Base-by-base conservation (phyloP, 2,797 vertebrate species). In the Sebastes dallii region DNA sequence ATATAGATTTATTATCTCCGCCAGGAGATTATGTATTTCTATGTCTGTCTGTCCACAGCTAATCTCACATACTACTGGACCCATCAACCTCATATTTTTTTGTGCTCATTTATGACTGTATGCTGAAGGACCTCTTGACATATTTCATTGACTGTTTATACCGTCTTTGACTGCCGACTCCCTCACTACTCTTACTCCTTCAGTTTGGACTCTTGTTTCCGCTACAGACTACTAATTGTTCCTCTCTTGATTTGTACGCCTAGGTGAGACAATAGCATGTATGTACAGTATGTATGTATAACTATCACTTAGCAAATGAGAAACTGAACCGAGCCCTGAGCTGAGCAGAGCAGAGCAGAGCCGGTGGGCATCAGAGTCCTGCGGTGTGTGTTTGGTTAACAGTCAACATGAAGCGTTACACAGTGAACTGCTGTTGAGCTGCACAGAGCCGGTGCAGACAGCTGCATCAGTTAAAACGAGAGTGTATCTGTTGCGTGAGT, bases 171-270 rank as follows among this genome's bases (percentile, higher is more conserved):
- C 60, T 62, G 3, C 30, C n/a, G 59, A n/a, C 0, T 61, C 29
- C 30, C 27, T 18, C 27, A 3, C 27, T 30, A 18, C 18, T 60
- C 18, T 32, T 18, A 16, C 3, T 46, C 42, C 16, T 46, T 46
- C 42, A 1, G 42, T 46, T 46, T 8, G 16, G 42, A 46, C 16
- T 46, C 39, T 42, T 42, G 14, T 42, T 46, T 46, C 16, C 16
- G 16, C 16, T 46, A 46, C 42, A 18, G 42, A 46, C 0, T 46
- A 46, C 0, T 0, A 5, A 61, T 61, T 12, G 1, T 61, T 34
- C 32, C 18, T 12, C 5, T 32, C 30, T 61, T n/a, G 4, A 34
- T 22, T 36, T 62, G 18, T 6, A 34, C 1, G 6, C 60, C 60
- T 34, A 6, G 29, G 0, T 22, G 11, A 12, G 6, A 32, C 30